Conservation (phyloP, 1,140 invertebrate genomes). For the Planococcus citri region DNA sequence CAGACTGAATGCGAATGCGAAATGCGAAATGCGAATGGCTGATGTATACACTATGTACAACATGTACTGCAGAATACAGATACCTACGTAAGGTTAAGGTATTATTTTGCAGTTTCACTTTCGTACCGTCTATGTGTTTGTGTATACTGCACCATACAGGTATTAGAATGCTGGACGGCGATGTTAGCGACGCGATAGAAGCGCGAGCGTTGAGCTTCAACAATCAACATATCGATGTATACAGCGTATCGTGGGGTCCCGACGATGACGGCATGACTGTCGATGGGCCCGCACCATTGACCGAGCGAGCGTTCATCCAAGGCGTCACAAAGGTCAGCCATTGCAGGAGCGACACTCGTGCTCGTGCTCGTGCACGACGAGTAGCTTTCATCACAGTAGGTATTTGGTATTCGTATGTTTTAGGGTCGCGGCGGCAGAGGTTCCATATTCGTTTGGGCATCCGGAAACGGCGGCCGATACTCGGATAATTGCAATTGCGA, state of each 20-base stretch:
- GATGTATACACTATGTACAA: too few species aligned
- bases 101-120: too few species aligned
- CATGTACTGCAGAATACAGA: too few species aligned
- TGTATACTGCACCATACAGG: too few species aligned
- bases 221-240: slow-evolving; percentile 94
- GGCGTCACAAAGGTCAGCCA: slow-evolving; percentile 72
- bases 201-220: slow-evolving; percentile 86
- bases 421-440: slow-evolving; percentile 85
- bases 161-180: slow-evolving; percentile 95
- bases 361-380: background rate
- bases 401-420: background rate
- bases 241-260: slow-evolving; percentile 95
- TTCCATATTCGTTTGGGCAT: slow-evolving; percentile 97
- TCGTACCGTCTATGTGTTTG: too few species aligned
- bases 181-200: slow-evolving; percentile 96
- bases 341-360: background rate
- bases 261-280: slow-evolving; percentile 96
- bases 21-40: too few species aligned
- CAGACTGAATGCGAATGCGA: too few species aligned
- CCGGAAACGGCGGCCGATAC: slow-evolving; percentile 90
- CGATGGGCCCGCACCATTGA: slow-evolving; percentile 90
- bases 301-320: slow-evolving; percentile 87
- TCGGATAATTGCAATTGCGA: slow-evolving; percentile 96
- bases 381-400: background rate
- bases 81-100: too few species aligned